Conservation (phyloP, 2,797 vertebrate genomes). For the Delichon dasypus region DNA sequence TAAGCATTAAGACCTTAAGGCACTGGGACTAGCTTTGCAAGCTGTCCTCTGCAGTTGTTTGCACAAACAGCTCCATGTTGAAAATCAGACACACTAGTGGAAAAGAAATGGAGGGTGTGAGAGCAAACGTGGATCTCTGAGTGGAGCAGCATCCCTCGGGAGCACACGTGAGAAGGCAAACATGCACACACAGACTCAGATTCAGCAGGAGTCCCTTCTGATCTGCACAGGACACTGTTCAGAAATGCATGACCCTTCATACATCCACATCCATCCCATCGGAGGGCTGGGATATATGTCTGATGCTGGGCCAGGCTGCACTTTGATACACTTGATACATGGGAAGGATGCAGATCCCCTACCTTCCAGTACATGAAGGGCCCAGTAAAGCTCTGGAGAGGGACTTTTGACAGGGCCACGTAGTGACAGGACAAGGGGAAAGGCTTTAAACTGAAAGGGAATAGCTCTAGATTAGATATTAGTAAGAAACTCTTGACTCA, state of each 20-base stretch:
- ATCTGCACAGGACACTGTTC: background rate
- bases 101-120: background rate
- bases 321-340: background rate
- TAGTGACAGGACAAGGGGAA: too few species aligned
- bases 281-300: accelerated
- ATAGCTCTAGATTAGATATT: background rate
- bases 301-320: background rate
- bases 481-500: background rate
- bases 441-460: background rate
- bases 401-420: background rate
- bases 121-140: background rate
- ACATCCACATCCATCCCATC: background rate
- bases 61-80: background rate
- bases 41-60: background rate
- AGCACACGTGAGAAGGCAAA: background rate
- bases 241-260: background rate
- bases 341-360: background rate
- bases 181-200: background rate
- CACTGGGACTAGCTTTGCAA: background rate
- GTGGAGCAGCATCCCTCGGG: background rate
- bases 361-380: background rate
- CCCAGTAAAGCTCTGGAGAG: background rate
- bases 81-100: background rate
- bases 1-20: background rate
- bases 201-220: background rate